Base-by-base conservation (phyloP, 2,888 invertebrate genomes). In the Flabesymbios commensalis region DNA sequence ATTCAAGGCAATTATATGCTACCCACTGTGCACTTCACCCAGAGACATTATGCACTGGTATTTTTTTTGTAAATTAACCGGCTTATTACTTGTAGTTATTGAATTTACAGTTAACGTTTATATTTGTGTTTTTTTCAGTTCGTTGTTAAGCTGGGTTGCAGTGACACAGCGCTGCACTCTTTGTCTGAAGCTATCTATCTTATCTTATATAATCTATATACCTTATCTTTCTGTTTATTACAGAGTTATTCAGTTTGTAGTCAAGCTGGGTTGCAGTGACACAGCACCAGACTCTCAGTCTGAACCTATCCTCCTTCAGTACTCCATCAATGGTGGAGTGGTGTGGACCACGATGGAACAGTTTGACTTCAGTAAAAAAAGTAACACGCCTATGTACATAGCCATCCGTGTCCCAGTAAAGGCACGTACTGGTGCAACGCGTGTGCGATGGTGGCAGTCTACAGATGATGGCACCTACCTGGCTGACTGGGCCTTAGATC, bases 401-500 rank as follows among this genome's bases (percentile, higher is more conserved):
- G 77, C 75, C 1, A 63, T 83, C 0, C 76, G 78, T 49, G 63
- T 81, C 28, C 81, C 81, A 14, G 72, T 68, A 5, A 68, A 69
- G 53, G 77, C 77, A 4, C 68, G 75, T 22, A 76, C 75, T 32
- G 77, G 75, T 57, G 66, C 77, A 31, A 76, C 80, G 3, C 72
- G 75, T 52, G 48, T 83, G 4, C 67, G 80, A 26, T 83, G 81
- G 81, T 79, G 78, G 76, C 82, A 82, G 63, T 42, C 61, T 14
- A 29, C 42, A 10, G 17, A 19, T 1, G 69, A 75, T 69, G 82
- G 82, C 10, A 72, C 62, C 3, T 79, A 74, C 61, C 54, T 66
- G 28, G 77, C 77, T 39, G 74, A 76, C 52, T 84, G 83, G 83
- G 83, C 83, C 2, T 73, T 84, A 22, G 83, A 84, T 67, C 81